phyloP scores from a whole-genome alignment of 2,113 vertebrate genomes.

The Trematocara marginatum region DNA sequence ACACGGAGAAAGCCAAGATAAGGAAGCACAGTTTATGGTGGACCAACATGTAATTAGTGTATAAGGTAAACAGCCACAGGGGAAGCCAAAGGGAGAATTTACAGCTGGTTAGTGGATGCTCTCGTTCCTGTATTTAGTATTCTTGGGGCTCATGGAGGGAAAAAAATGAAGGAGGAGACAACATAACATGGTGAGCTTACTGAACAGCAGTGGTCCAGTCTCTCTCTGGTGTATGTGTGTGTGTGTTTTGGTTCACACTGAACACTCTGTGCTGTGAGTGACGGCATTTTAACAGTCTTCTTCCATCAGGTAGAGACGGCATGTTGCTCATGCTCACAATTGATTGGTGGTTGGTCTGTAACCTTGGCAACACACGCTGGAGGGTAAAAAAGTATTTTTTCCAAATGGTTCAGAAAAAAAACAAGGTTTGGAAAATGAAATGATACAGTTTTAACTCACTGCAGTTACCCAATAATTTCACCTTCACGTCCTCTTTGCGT shows the following conservation, averaged over 20 bases:
- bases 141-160: slow-evolving; percentile 1
- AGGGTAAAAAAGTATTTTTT: not conserved
- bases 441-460: not conserved
- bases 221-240: not conserved
- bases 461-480: not conserved
- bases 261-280: not conserved
- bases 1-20: not conserved
- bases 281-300: slow-evolving; percentile 9
- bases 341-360: slow-evolving; percentile 55
- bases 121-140: not conserved
- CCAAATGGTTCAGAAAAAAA: not conserved
- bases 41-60: slow-evolving; percentile 48
- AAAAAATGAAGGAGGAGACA: not conserved
- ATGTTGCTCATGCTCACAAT: slow-evolving; percentile 20
- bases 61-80: slow-evolving; percentile 43
- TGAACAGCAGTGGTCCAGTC: not conserved
- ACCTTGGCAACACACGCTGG: slow-evolving; percentile 54
- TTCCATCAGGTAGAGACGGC: not conserved
- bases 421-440: not conserved
- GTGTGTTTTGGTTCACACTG: not conserved
- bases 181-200: not conserved
- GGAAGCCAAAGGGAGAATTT: slow-evolving; percentile 40
- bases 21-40: not conserved
- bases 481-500: not conserved
- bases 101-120: slow-evolving; percentile 21